A percentile compares a stretch with the other conserved stretches of the same genome.
These are phyloP conservation scores for Marmota monax DNA, from an alignment of 2,113 vertebrate genomes.

Conservation along the genomic window DNA sequence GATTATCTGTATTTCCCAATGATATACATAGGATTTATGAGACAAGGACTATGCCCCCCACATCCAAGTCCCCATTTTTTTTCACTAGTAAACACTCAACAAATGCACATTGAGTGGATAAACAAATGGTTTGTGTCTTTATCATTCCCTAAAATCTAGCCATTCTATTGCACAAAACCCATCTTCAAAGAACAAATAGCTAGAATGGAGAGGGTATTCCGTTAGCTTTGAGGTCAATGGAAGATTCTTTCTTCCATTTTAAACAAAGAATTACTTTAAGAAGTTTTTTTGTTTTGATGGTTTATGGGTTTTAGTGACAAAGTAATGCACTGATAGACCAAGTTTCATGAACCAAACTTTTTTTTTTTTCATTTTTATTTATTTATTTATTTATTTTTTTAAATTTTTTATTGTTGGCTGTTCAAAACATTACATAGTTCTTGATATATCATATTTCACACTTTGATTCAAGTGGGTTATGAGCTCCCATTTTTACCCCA, in stretches of 20 bases:
- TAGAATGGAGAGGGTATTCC: conserved; percentile 2
- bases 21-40: neutral
- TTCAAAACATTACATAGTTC: too few relatives aligned
- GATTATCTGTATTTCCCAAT: conserved; percentile 35
- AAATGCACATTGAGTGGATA: neutral
- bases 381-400: too few relatives aligned
- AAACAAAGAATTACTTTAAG: neutral
- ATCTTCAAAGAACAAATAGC: conserved; percentile 44
- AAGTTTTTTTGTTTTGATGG: conserved; percentile 27
- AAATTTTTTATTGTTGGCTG: too few relatives aligned
- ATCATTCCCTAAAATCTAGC: conserved; percentile 16
- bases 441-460: too few relatives aligned
- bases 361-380: too few relatives aligned
- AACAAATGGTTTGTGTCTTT: neutral
- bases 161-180: neutral
- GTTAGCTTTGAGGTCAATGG: neutral
- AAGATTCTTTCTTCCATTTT: conserved; percentile 11
- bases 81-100: neutral
- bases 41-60: neutral
- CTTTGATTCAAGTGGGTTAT: too few relatives aligned
- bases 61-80: neutral
- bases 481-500: too few relatives aligned
- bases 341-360: neutral
- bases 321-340: conserved; percentile 16
- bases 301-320: conserved; percentile 50